phyloP scores from a whole-genome alignment of 2,797 vertebrate species.

The Hylomyscus alleni region DNA sequence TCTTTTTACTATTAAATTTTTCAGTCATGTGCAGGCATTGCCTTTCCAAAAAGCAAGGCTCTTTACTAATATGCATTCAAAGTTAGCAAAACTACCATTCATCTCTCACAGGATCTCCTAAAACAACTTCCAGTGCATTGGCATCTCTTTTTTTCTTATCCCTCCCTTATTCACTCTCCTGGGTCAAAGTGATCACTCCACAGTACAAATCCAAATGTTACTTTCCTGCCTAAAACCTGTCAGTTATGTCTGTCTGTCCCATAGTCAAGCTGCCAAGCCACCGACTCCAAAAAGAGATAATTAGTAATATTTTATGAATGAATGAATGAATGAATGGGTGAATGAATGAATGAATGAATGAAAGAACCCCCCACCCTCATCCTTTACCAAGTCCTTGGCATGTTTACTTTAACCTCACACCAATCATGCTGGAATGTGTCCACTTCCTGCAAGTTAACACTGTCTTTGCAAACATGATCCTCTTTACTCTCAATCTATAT shows the following conservation, averaged over 20 bases:
- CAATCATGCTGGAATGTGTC: not conserved
- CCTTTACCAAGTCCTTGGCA: not conserved
- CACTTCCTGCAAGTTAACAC: not conserved
- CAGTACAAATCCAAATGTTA: not conserved
- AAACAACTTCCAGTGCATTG: not conserved
- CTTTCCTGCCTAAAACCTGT: not conserved
- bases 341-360: not conserved
- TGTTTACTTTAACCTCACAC: not conserved
- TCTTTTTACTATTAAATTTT: constrained; percentile 36
- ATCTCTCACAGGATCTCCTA: not conserved
- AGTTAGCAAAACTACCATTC: not conserved
- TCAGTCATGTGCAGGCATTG: not conserved
- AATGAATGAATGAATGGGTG: not conserved
- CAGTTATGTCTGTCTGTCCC: not conserved
- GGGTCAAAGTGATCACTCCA: not conserved
- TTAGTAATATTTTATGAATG: not conserved
- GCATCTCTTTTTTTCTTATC: not conserved
- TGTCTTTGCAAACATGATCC: not conserved
- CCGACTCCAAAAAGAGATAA: not conserved
- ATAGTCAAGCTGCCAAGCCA: not conserved
- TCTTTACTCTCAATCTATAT: not conserved
- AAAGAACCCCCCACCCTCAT: not conserved
- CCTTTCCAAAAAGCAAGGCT: constrained; percentile 18
- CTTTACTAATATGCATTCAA: not conserved
- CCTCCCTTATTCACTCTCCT: not conserved